Evolutionary conservation across 2,797 vertebrate genomes (phyloP).

Genomic region (Xiphophorus birchmanni): DNA sequence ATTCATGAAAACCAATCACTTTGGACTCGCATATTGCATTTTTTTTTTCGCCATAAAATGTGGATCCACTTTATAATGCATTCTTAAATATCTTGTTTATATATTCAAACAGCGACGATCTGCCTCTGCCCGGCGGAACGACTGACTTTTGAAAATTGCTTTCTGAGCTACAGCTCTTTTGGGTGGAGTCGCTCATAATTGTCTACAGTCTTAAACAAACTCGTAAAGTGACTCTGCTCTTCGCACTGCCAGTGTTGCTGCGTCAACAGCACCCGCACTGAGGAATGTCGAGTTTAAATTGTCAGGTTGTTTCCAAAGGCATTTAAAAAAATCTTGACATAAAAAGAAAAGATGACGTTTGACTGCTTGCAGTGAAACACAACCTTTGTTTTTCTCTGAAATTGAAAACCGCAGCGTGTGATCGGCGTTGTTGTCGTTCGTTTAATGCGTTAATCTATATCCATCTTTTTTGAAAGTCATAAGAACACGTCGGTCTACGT

Average conservation of each 20-base stretch:
- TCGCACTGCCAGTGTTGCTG: slow-evolving; percentile 21
- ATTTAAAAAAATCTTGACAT: background rate
- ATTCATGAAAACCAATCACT: background rate
- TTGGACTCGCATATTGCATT: background rate
- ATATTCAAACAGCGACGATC: slow-evolving; percentile 11
- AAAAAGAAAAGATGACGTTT: slow-evolving; percentile 14
- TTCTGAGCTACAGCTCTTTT: slow-evolving; percentile 22
- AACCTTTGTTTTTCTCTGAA: background rate
- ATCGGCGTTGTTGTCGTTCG: background rate
- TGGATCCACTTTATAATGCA: background rate
- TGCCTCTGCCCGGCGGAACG: slow-evolving; percentile 14
- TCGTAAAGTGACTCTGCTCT: slow-evolving; percentile 31
- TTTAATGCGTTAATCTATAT: background rate
- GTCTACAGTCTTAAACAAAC: slow-evolving; percentile 29
- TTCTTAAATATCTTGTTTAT: slow-evolving; percentile 6
- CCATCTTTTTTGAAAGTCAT: background rate
- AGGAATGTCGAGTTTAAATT: slow-evolving; percentile 28
- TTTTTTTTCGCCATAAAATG: background rate
- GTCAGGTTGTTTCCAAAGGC: slow-evolving; percentile 15
- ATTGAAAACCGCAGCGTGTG: background rate
- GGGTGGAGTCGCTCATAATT: slow-evolving; percentile 35
- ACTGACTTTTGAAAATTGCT: slow-evolving; percentile 22
- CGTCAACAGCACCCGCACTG: slow-evolving; percentile 10
- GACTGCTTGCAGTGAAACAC: background rate
- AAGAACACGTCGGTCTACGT: background rate